Percentiles rank a stretch among this genome's conserved stretches.
Evolutionary conservation across 37 sponge, comb jelly and placozoan species (phyloP).

Genomic region (Tethya wilhelma): DNA sequence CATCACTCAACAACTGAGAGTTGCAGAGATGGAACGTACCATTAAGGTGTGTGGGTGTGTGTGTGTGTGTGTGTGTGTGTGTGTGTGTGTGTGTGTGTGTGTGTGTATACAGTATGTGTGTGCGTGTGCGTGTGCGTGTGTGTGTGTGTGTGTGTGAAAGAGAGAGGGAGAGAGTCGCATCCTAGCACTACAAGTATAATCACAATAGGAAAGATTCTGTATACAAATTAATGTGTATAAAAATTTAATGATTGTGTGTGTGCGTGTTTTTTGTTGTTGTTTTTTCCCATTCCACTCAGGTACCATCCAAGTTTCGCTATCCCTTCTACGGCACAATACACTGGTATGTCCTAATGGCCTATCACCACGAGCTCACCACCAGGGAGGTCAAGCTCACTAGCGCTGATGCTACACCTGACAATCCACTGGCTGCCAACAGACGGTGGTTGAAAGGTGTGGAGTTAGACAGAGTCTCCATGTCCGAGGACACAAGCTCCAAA

Average conservation of each 20-base stretch:
- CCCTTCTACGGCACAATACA: slow-evolving; percentile 70
- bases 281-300: slow-evolving; percentile 15
- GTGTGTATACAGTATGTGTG: too few species aligned
- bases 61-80: too few species aligned
- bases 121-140: too few species aligned
- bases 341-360: slow-evolving; percentile 54
- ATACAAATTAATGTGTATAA: background rate
- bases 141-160: too few species aligned
- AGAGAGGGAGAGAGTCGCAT: too few species aligned
- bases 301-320: slow-evolving; percentile 67
- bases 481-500: background rate
- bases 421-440: slow-evolving; percentile 7
- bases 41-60: slow-evolving; percentile 54
- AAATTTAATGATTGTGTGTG: too few species aligned
- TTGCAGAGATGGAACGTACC: slow-evolving; percentile 37
- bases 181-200: background rate
- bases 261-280: slow-evolving; percentile 1
- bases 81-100: too few species aligned
- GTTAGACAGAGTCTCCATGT: background rate
- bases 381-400: background rate
- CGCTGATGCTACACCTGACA: background rate
- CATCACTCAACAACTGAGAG: slow-evolving; percentile 75
- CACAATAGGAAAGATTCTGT: background rate
- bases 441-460: slow-evolving; percentile 10
- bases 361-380: slow-evolving; percentile 14